Percentiles rank a stretch among this genome's conserved stretches.
phyloP scores from a whole-genome alignment of 2,797 vertebrate species.

The Macropodus opercularis region DNA sequence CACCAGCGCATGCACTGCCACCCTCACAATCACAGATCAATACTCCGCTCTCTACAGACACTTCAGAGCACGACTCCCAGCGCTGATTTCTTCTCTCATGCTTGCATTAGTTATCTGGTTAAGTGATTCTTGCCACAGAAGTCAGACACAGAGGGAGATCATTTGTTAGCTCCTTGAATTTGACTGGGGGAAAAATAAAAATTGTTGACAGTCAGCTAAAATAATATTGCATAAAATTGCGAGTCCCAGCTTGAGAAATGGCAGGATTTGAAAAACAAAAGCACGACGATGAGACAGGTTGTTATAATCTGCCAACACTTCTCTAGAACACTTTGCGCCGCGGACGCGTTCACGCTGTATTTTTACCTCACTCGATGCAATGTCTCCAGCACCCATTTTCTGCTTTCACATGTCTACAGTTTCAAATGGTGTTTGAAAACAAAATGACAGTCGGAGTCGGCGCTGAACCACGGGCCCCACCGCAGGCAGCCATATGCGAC shows the following conservation, averaged over 20 bases:
- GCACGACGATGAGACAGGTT: conserved; percentile 21
- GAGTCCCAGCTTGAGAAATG: conserved; percentile 16
- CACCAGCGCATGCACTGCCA: conserved; percentile 15
- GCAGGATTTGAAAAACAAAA: conserved; percentile 25
- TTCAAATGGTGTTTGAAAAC: conserved; percentile 31
- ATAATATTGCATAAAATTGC: conserved; percentile 21
- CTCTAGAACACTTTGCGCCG: conserved; percentile 27
- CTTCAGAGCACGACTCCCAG: conserved; percentile 44
- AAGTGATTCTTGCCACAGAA: conserved; percentile 18
- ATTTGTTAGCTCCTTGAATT: conserved; percentile 12
- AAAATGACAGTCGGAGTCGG: conserved; percentile 24
- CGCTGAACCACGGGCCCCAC: background rate
- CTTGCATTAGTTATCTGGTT: conserved; percentile 5
- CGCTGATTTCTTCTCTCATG: conserved; percentile 16
- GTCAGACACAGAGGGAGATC: background rate
- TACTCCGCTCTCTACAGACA: conserved; percentile 53
- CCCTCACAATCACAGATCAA: conserved; percentile 59
- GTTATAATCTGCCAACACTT: conserved; percentile 41
- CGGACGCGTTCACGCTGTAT: conserved; percentile 15
- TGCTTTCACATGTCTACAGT: conserved; percentile 16
- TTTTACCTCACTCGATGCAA: conserved; percentile 29
- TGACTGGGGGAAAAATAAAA: too few species aligned
- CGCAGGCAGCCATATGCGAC: conserved; percentile 8
- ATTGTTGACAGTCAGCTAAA: conserved; percentile 40
- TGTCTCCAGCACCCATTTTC: conserved; percentile 34